These are phyloP conservation scores for Andrena bucephala DNA, from an alignment of 2,888 invertebrate species.

Conservation along the genomic window DNA sequence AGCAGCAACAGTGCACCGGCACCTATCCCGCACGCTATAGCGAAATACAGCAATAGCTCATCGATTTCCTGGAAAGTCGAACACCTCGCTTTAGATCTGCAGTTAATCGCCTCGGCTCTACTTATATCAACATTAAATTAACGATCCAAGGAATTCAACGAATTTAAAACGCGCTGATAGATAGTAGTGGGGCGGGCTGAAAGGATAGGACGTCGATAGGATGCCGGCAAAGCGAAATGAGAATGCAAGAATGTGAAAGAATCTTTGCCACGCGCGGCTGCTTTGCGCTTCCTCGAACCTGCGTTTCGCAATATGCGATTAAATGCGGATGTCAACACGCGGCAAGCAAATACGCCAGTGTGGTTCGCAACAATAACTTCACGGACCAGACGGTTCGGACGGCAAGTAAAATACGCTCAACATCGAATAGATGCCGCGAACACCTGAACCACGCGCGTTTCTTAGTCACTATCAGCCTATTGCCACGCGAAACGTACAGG, in stretches of 20 bases:
- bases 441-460: background rate
- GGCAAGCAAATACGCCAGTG: constrained; percentile 15
- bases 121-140: background rate
- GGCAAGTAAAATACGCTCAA: constrained; percentile 3
- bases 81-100: background rate
- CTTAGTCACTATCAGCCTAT: background rate
- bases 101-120: background rate
- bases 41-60: constrained; percentile 78
- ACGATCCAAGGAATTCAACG: background rate
- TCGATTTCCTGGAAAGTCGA: constrained; percentile 73
- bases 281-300: constrained; percentile 62
- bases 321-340: constrained; percentile 54
- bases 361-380: constrained; percentile 17
- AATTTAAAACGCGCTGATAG: constrained; percentile 13
- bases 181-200: constrained; percentile 13
- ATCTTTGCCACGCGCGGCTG: constrained; percentile 63
- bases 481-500: constrained; percentile 17
- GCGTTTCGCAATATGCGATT: constrained; percentile 64
- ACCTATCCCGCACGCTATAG: constrained; percentile 76
- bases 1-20: constrained; percentile 73
- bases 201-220: constrained; percentile 32
- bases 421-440: constrained; percentile 6
- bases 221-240: constrained; percentile 38
- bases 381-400: background rate
- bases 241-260: constrained; percentile 67